Percentiles rank a stretch among this genome's conserved stretches.
Evolutionary conservation across 1,140 invertebrate species (phyloP).

Genomic region (Neocloeon triangulifer): DNA sequence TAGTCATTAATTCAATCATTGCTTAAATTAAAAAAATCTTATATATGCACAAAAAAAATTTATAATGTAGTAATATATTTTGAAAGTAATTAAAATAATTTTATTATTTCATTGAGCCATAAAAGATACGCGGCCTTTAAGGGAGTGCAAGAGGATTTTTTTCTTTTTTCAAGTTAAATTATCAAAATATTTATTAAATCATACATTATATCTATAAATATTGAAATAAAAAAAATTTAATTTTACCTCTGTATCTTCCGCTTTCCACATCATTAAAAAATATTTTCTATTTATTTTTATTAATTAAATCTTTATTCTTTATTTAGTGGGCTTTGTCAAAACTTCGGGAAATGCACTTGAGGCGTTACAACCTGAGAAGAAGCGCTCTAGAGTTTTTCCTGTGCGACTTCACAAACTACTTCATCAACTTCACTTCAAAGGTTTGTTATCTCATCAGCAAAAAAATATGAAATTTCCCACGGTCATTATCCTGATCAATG

Average conservation of each 20-base stretch:
- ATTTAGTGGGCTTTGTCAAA: slow-evolving; percentile 26
- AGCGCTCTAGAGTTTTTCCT: slow-evolving; percentile 41
- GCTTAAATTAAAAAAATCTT: background rate
- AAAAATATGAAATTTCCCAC: background rate
- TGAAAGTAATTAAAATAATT: background rate
- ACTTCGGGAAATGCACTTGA: slow-evolving; percentile 34
- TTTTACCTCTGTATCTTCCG: background rate
- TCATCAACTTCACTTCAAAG: slow-evolving; percentile 39
- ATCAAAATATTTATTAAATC: background rate
- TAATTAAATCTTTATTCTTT: slow-evolving; percentile 8
- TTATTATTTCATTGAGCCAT: background rate
- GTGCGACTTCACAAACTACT: slow-evolving; percentile 40
- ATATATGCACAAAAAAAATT: background rate
- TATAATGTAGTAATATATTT: background rate
- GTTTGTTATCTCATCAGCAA: slow-evolving; percentile 15
- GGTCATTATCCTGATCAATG: background rate
- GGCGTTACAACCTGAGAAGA: slow-evolving; percentile 35
- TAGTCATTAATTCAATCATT: background rate
- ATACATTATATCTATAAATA: too few relatives aligned
- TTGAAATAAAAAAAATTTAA: too few relatives aligned
- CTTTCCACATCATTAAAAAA: too few relatives aligned
- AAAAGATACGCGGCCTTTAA: background rate
- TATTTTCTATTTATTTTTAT: slow-evolving; percentile 10
- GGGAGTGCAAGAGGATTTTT: background rate
- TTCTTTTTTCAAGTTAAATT: background rate